Conservation (phyloP, 2,888 invertebrate genomes). For the Agrypnus murinus region DNA sequence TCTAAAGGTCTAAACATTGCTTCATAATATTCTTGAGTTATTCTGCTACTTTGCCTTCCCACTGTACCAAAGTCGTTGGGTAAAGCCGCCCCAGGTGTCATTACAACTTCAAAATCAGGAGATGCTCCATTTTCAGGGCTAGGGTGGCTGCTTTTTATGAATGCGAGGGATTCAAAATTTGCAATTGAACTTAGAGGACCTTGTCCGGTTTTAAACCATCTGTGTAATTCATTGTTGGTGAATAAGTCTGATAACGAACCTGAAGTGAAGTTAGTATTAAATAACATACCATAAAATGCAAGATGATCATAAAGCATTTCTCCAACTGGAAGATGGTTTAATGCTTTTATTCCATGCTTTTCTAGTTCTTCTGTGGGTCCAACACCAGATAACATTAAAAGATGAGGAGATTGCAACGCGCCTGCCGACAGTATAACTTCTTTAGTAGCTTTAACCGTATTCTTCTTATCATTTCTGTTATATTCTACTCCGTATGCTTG, state of each 20-base stretch:
- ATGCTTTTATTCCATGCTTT: conserved; percentile 73
- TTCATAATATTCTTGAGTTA: too few relatives aligned
- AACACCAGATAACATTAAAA: conserved; percentile 87
- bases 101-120: conserved; percentile 75
- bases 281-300: conserved; percentile 79
- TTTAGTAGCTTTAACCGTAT: conserved; percentile 76
- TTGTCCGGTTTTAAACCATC: conserved; percentile 66
- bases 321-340: conserved; percentile 78
- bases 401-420: conserved; percentile 84
- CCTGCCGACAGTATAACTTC: conserved; percentile 86
- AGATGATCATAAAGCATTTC: conserved; percentile 78
- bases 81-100: too few relatives aligned
- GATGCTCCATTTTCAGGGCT: conserved; percentile 71
- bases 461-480: conserved; percentile 72
- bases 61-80: background rate
- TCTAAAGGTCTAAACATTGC: too few relatives aligned
- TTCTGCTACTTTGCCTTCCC: background rate
- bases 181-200: conserved; percentile 74
- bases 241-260: conserved; percentile 21
- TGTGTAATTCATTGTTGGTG: conserved; percentile 1
- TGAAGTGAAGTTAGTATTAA: conserved; percentile 73
- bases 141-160: conserved; percentile 75
- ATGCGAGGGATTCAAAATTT: conserved; percentile 75
- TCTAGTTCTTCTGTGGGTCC: conserved; percentile 78
- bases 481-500: conserved; percentile 79